Evolutionary conservation across 2,113 vertebrate genomes (phyloP).

Genomic region (Perca schrenkii): DNA sequence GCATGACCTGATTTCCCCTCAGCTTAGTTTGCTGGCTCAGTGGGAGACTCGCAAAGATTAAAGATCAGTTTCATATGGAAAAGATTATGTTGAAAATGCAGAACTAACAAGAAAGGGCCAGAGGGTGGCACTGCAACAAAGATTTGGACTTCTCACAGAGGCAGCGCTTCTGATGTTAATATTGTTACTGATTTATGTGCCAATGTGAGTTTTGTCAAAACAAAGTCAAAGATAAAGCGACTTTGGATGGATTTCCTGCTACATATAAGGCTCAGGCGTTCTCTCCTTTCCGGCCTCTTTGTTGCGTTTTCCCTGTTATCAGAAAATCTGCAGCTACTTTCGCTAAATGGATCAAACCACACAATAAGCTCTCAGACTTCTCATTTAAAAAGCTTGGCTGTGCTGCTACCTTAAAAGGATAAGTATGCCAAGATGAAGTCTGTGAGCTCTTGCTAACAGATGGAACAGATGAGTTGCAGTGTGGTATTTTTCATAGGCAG

Average conservation of each 20-base stretch:
- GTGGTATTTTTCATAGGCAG: slow-evolving; percentile 52
- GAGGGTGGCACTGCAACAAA: slow-evolving; percentile 77
- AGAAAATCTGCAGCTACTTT: slow-evolving; percentile 51
- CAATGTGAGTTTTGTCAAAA: slow-evolving; percentile 58
- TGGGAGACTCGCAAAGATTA: slow-evolving; percentile 40
- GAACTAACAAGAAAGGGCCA: slow-evolving; percentile 62
- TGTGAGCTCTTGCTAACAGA: slow-evolving; percentile 69
- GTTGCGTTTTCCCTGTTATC: slow-evolving; percentile 30
- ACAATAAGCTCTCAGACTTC: slow-evolving; percentile 57
- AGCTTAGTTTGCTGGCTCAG: slow-evolving; percentile 44
- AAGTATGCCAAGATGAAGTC: slow-evolving; percentile 61
- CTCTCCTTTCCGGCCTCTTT: slow-evolving; percentile 19
- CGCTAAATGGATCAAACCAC: slow-evolving; percentile 71
- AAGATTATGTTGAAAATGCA: slow-evolving; percentile 55
- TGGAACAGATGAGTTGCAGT: slow-evolving; percentile 60
- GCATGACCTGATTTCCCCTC: slow-evolving; percentile 57
- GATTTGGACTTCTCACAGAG: slow-evolving; percentile 34
- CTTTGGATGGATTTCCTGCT: slow-evolving; percentile 50
- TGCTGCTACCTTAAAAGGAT: slow-evolving; percentile 78
- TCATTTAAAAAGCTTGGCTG: slow-evolving; percentile 46
- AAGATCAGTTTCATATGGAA: slow-evolving; percentile 69
- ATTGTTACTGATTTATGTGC: slow-evolving; percentile 50
- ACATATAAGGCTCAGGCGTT: neutral
- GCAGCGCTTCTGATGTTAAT: slow-evolving; percentile 39
- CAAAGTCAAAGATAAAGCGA: slow-evolving; percentile 50